A percentile compares a stretch with the other conserved stretches of the same genome.
Evolutionary conservation across 53 echinoderm and acorn worm species (phyloP).

Genomic region (Henricia sp.): DNA sequence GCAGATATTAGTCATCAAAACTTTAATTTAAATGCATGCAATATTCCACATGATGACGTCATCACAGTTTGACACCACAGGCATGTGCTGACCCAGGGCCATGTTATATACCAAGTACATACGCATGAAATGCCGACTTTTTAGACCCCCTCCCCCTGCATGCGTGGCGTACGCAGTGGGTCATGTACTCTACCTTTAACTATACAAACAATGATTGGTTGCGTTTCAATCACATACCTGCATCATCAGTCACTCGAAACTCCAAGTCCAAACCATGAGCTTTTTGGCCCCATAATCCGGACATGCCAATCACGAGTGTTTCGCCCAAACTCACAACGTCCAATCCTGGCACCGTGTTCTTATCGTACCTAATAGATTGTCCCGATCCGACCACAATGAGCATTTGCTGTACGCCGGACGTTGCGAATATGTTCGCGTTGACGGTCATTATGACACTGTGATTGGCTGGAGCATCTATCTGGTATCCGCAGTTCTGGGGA

Average conservation of each 20-base stretch:
- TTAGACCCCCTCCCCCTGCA: too few relatives aligned
- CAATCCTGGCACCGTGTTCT: not conserved
- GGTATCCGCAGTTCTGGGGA: not conserved
- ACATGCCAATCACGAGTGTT: not conserved
- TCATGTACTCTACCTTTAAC: too few relatives aligned
- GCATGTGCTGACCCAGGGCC: too few relatives aligned
- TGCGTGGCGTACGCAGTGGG: too few relatives aligned
- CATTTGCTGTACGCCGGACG: not conserved
- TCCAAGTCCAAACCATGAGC: not conserved
- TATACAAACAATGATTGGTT: too few relatives aligned
- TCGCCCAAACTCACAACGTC: not conserved
- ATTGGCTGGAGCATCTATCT: conserved; percentile 12
- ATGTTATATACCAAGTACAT: too few relatives aligned
- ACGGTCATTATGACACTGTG: conserved; percentile 5
- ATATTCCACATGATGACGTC: too few relatives aligned
- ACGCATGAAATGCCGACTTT: too few relatives aligned
- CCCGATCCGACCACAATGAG: conserved; percentile 1
- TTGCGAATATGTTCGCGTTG: not conserved
- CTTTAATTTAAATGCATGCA: too few relatives aligned
- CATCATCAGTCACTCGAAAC: conserved; percentile 2
- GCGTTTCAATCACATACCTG: conserved; percentile 36
- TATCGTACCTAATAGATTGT: not conserved
- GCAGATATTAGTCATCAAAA: too few relatives aligned
- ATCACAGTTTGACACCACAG: too few relatives aligned
- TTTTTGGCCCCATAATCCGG: not conserved